These are phyloP conservation scores for Bursaphelenchus okinawaensis DNA, from an alignment of 2,888 invertebrate species.

Conservation along the genomic window DNA sequence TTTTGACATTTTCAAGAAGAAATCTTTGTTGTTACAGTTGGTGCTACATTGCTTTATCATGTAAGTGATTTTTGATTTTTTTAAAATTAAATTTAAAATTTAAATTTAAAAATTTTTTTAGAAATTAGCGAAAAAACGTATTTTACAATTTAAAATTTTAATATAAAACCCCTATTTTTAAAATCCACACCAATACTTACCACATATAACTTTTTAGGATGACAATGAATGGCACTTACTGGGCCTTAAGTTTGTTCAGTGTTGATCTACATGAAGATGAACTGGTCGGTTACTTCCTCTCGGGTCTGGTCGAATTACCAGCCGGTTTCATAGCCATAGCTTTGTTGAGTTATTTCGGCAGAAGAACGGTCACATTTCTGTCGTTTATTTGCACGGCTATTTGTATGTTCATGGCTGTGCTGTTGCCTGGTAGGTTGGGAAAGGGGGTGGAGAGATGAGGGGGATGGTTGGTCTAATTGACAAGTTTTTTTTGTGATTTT, in stretches of 20 bases:
- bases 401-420: slow-evolving; percentile 30
- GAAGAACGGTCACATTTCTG: slow-evolving; percentile 30
- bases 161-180: too few species aligned
- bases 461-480: too few species aligned
- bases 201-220: not conserved
- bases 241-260: slow-evolving; percentile 53
- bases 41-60: slow-evolving; percentile 42
- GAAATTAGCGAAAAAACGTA: too few species aligned
- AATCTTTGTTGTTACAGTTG: slow-evolving; percentile 37
- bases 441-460: too few species aligned
- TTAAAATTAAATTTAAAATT: too few species aligned
- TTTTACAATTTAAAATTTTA: too few species aligned
- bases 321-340: slow-evolving; percentile 37
- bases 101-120: too few species aligned
- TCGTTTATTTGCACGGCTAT: slow-evolving; percentile 27
- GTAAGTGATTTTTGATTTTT: slow-evolving; percentile 23
- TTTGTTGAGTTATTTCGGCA: slow-evolving; percentile 29
- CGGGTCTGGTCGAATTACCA: slow-evolving; percentile 51
- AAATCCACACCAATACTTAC: not conserved
- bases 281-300: slow-evolving; percentile 54
- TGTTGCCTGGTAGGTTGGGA: slow-evolving; percentile 28
- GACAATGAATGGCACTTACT: slow-evolving; percentile 50
- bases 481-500: too few species aligned
- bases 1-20: slow-evolving; percentile 32
- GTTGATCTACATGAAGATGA: slow-evolving; percentile 50